Base-by-base conservation (phyloP, 2,113 vertebrate genomes). In the Bagarius yarrelli region DNA sequence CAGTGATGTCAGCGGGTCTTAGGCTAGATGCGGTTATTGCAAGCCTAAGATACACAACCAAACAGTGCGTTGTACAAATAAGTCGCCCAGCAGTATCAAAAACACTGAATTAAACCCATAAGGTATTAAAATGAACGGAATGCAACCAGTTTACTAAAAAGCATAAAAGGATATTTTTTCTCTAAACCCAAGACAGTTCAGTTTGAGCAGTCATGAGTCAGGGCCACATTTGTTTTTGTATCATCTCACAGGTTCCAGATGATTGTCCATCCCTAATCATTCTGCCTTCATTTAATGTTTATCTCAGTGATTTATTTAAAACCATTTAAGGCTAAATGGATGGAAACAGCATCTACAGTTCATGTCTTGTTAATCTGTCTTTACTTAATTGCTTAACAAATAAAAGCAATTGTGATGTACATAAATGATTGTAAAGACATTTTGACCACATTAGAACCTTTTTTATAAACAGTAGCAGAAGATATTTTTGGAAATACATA, bases 331-430 rank as follows among this genome's bases (percentile, higher is more conserved):
- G 40, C 5, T 9, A 1, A 27, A 71, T 50, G 15, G 15, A 70
- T 70, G 14, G 23, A 70, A 50, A 71, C 19, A 18, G 40, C 40
- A 18, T 70, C 40, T 18, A 34, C 67, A 50, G 40, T 25, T 47
- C 50, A 44, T 8, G 66, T n/a, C n/a, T n/a, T n/a, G n/a, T n/a
- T n/a, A n/a, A n/a, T 16, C 40, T 47, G 66, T 25, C 5, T 47
- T 70, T 47, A 40, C 47, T 70, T 70, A 25, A 70, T 70, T 70
- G 40, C 40, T 16, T 4, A 25, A 47, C 66, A 71, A 71, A 71
- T 50, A 3, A 30, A 52, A 71, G n/a, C 67, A 50, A 50, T 6
- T 50, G 14, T 27, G 8, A 50, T 16, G 44, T 18, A 27, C 23
- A 52, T 50, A 9, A 71, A 71, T 71, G 47, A 18, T 71, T 16